phyloP scores from a whole-genome alignment of 53 echinoderm and acorn worm genomes.

The Echinometra lucunter region DNA sequence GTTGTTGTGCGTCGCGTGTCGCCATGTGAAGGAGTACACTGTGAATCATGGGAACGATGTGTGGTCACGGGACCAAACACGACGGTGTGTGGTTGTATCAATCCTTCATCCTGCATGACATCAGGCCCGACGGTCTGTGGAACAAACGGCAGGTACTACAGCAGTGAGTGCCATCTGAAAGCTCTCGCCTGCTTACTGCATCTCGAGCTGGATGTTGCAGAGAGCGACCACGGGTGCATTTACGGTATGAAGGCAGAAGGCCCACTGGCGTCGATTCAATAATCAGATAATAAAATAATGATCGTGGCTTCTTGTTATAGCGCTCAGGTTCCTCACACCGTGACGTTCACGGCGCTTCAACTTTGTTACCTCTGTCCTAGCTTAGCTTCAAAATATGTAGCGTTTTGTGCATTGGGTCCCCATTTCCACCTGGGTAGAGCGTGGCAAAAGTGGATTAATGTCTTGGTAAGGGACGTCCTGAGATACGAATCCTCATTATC shows the following conservation, averaged over 20 bases:
- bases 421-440: too few species aligned
- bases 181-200: neutral
- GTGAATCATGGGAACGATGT: conserved; percentile 3
- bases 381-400: too few species aligned
- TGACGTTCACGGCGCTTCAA: too few species aligned
- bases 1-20: neutral
- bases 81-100: neutral
- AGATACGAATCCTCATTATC: too few species aligned
- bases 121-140: neutral
- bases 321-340: too few species aligned
- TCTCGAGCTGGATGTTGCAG: neutral
- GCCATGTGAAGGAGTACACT: neutral
- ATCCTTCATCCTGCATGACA: neutral
- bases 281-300: too few species aligned
- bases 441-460: too few species aligned
- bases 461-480: too few species aligned
- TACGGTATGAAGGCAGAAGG: neutral
- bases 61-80: neutral
- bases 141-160: neutral
- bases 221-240: neutral
- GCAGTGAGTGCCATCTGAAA: neutral
- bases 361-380: too few species aligned
- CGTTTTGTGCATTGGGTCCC: too few species aligned
- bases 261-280: too few species aligned
- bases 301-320: too few species aligned